phyloP scores from a whole-genome alignment of 1,140 invertebrate genomes.

The Cydia pomonella region DNA sequence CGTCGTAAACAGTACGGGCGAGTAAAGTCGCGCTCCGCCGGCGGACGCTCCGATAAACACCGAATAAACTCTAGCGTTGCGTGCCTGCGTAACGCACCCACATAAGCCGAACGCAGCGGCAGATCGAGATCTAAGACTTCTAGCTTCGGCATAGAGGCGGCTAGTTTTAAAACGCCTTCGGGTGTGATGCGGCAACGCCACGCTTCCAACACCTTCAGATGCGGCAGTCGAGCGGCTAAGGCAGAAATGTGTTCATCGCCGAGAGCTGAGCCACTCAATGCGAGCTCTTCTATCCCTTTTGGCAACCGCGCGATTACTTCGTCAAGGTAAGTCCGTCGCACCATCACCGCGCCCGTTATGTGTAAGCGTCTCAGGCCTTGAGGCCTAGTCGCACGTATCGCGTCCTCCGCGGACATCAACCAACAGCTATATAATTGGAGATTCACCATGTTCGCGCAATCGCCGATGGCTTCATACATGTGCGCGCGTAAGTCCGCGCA shows the following conservation, averaged over 20 bases:
- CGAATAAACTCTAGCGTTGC: not conserved
- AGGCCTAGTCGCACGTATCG: not conserved
- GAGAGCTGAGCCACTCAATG: slow-evolving; percentile 43
- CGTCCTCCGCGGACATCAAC: not conserved
- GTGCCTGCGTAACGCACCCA: slow-evolving; percentile 1
- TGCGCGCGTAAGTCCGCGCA: slow-evolving; percentile 42
- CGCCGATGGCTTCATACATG: slow-evolving; percentile 40
- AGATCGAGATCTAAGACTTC: not conserved
- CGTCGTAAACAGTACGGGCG: not conserved
- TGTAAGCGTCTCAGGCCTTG: slow-evolving; percentile 15
- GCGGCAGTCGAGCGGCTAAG: slow-evolving; percentile 30
- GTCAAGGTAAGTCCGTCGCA: slow-evolving; percentile 34
- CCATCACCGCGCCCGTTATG: slow-evolving; percentile 43
- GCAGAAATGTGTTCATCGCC: slow-evolving; percentile 41
- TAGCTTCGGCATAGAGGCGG: not conserved
- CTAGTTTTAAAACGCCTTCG: not conserved
- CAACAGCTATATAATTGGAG: slow-evolving; percentile 47
- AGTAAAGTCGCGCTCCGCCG: slow-evolving; percentile 11
- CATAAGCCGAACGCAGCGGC: slow-evolving; percentile 4
- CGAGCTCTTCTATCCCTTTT: slow-evolving; percentile 39
- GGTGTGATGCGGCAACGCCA: slow-evolving; percentile 38
- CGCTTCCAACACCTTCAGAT: slow-evolving; percentile 40
- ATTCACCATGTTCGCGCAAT: slow-evolving; percentile 36
- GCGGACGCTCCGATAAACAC: slow-evolving; percentile 1
- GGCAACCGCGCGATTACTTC: slow-evolving; percentile 39